These are phyloP conservation scores for Troilus luridus DNA, from an alignment of 2,888 invertebrate species.

Conservation along the genomic window DNA sequence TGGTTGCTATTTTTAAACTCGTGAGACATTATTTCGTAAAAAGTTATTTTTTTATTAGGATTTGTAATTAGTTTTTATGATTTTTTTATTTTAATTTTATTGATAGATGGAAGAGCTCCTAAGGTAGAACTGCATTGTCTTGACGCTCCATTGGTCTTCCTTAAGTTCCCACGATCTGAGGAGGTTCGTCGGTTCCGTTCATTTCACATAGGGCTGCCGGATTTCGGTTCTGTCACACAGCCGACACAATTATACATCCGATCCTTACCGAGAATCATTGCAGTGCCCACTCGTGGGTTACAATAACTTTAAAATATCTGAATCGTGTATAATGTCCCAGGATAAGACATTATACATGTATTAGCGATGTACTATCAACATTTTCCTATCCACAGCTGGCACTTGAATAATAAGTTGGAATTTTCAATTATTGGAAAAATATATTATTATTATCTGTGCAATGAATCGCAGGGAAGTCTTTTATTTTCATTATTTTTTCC, in stretches of 20 bases:
- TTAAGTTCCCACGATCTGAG: neutral
- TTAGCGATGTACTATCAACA: too few species aligned
- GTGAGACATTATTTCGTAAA: neutral
- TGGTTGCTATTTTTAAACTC: neutral
- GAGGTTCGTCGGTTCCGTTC: conserved; percentile 2
- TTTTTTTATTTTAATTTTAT: neutral
- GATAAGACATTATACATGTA: too few species aligned
- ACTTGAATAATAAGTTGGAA: too few species aligned
- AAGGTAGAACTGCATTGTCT: neutral
- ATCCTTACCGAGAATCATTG: neutral
- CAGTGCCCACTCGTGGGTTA: neutral
- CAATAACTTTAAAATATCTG: too few species aligned
- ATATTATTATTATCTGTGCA: too few species aligned
- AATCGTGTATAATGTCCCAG: too few species aligned
- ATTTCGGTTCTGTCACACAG: neutral
- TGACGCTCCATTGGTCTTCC: conserved; percentile 3
- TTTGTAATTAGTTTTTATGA: neutral
- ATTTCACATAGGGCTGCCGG: neutral
- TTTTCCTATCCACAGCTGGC: too few species aligned
- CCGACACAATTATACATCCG: neutral
- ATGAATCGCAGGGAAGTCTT: too few species aligned
- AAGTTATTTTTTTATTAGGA: neutral
- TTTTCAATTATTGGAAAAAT: too few species aligned
- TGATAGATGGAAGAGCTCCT: neutral
- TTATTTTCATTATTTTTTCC: too few species aligned